phyloP scores from a whole-genome alignment of 2,888 invertebrate species.

The Venustoraphidia nigricollis region DNA sequence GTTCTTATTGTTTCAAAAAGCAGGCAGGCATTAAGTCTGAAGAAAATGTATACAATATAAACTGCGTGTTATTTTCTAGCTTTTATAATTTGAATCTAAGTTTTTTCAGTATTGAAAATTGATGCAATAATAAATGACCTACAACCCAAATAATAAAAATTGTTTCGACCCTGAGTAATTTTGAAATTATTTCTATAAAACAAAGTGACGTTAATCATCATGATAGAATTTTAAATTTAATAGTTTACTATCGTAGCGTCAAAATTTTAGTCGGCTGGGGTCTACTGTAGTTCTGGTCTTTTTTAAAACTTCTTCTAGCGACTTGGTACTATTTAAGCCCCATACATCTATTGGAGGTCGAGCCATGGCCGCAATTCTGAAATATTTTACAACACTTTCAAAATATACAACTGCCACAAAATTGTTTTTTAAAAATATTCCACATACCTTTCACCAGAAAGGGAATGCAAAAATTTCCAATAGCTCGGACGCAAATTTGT shows the following conservation, averaged over 20 bases:
- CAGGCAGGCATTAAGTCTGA: no score
- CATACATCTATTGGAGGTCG: slow-evolving; percentile 40
- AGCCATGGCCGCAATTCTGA: slow-evolving; percentile 42
- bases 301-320: slow-evolving; percentile 28
- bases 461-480: slow-evolving; percentile 59
- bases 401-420: background rate
- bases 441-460: slow-evolving; percentile 51
- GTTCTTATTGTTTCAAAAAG: no score
- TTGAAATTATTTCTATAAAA: background rate
- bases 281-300: slow-evolving; percentile 27
- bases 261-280: slow-evolving; percentile 10
- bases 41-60: no score
- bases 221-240: background rate
- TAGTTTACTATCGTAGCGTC: background rate
- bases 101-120: no score
- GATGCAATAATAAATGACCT: no score
- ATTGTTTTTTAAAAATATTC: slow-evolving; percentile 2
- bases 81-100: no score
- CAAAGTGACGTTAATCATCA: background rate
- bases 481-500: slow-evolving; percentile 65
- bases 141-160: no score
- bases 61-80: no score
- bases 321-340: slow-evolving; percentile 37
- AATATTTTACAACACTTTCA: slow-evolving; percentile 5
- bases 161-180: no score